Evolutionary conservation across 2,797 vertebrate species (phyloP).

Genomic region (Erethizon dorsatum): DNA sequence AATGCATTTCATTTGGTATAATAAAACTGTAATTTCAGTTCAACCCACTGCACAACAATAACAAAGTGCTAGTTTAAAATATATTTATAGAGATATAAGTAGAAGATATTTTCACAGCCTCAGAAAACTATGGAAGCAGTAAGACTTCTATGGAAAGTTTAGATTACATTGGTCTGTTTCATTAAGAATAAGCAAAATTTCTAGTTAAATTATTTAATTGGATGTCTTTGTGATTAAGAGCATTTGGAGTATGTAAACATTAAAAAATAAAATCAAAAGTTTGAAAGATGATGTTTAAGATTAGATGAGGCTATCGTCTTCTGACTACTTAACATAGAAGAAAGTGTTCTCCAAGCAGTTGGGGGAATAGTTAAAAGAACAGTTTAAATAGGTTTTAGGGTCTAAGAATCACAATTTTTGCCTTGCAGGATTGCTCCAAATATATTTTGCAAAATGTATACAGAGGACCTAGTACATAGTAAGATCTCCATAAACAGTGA

Average conservation of each 20-base stretch:
- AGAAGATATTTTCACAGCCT: neutral
- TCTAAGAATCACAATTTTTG: neutral
- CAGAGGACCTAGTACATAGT: neutral
- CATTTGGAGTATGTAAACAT: neutral
- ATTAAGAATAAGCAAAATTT: conserved; percentile 42
- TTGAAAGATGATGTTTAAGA: conserved; percentile 15
- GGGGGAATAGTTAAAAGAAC: neutral
- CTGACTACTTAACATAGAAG: neutral
- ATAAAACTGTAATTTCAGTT: conserved; percentile 52
- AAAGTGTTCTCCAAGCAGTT: neutral
- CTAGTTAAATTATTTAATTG: conserved; percentile 46
- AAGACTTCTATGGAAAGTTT: conserved; percentile 28
- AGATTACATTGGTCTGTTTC: neutral
- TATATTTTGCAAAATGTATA: neutral
- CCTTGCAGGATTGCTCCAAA: neutral
- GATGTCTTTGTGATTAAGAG: neutral
- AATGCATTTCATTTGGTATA: conserved; percentile 12
- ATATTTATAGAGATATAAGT: neutral
- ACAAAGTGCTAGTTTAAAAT: neutral
- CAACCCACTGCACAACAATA: neutral
- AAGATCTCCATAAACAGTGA: neutral
- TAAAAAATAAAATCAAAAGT: neutral
- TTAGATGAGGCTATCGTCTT: neutral
- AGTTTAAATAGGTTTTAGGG: neutral
- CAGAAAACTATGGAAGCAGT: neutral